Percentiles rank a stretch among this genome's conserved stretches.
Evolutionary conservation across 2,888 invertebrate genomes (phyloP).

Genomic region (Lasioglossum calceatum): DNA sequence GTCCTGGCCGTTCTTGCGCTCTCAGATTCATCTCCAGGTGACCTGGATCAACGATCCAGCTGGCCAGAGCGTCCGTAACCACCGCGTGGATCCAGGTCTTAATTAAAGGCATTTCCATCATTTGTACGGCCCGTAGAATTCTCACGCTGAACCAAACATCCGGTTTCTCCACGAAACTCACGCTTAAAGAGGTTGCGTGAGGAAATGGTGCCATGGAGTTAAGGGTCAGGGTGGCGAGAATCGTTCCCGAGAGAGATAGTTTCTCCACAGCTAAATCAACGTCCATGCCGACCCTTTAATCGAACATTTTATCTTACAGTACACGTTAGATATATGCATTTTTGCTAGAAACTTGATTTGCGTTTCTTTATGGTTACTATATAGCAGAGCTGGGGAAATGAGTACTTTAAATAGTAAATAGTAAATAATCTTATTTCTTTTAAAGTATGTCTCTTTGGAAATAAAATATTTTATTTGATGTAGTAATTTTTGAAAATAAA

Average conservation of each 20-base stretch:
- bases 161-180: constrained; percentile 85
- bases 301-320: not conserved
- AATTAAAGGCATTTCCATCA: constrained; percentile 86
- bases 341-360: not conserved
- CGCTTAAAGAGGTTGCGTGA: constrained; percentile 84
- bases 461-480: too few species aligned
- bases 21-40: constrained; percentile 81
- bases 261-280: constrained; percentile 85
- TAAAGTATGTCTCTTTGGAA: too few species aligned
- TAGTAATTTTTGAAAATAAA: too few species aligned
- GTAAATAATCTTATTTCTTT: too few species aligned
- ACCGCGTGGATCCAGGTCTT: constrained; percentile 86
- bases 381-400: too few species aligned
- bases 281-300: constrained; percentile 84
- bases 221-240: constrained; percentile 84
- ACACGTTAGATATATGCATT: not conserved
- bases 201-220: constrained; percentile 85
- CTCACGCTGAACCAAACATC: constrained; percentile 86
- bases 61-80: constrained; percentile 85
- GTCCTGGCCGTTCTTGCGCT: constrained; percentile 80
- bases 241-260: constrained; percentile 84
- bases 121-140: constrained; percentile 84
- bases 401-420: too few species aligned
- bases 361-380: not conserved
- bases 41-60: constrained; percentile 84